Conservation (phyloP, 2,797 vertebrate genomes). For the Harpagifer antarcticus region DNA sequence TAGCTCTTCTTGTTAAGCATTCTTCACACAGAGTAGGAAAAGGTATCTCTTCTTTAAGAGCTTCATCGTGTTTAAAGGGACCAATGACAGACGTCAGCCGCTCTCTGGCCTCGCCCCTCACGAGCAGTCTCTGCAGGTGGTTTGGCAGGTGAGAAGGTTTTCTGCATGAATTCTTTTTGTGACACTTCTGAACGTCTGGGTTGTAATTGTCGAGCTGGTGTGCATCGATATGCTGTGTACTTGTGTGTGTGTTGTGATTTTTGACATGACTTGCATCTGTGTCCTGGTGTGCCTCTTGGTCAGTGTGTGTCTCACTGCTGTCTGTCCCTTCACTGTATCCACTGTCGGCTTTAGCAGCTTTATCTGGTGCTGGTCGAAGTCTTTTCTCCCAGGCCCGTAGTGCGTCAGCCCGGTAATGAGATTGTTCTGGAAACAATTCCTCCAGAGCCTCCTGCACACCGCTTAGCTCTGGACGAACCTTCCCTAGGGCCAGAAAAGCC, state of each 20-base stretch:
- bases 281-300: constrained; percentile 27
- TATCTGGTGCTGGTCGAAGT: constrained; percentile 83
- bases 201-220: constrained; percentile 35
- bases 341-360: constrained; percentile 86
- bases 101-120: constrained; percentile 66
- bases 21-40: constrained; percentile 75
- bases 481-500: constrained; percentile 92
- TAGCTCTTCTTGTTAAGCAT: constrained; percentile 77
- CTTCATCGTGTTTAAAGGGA: constrained; percentile 72
- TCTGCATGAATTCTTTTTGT: constrained; percentile 57
- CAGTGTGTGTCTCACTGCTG: constrained; percentile 26
- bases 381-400: constrained; percentile 86
- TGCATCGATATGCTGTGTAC: constrained; percentile 1
- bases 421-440: constrained; percentile 90
- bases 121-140: constrained; percentile 77
- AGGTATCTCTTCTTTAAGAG: constrained; percentile 40
- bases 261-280: constrained; percentile 35
- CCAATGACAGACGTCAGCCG: constrained; percentile 47
- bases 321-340: constrained; percentile 81
- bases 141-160: constrained; percentile 70
- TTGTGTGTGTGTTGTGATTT: constrained; percentile 20
- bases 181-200: constrained; percentile 33
- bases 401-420: constrained; percentile 77
- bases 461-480: constrained; percentile 87
- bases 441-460: constrained; percentile 89